Base-by-base conservation (phyloP, 1,140 invertebrate genomes). In the Zaprionus tsacasi region DNA sequence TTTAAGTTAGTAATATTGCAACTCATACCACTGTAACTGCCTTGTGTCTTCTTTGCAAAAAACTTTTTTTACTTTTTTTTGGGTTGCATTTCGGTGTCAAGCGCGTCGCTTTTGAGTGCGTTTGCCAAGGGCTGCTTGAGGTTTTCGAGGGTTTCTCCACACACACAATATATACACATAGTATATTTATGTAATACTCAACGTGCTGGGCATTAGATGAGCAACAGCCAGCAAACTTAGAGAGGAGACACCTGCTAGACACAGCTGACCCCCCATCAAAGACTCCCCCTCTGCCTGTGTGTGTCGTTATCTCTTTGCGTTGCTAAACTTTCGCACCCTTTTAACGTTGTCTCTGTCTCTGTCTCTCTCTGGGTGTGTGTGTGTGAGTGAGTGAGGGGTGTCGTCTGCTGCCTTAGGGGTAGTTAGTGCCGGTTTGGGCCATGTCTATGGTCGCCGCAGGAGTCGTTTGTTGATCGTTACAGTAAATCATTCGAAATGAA, bases 401-500 rank as follows among this genome's bases (percentile, higher is more conserved):
- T 65, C 45, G 59, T 63, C 35, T 48, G 48, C 17, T 70, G 35
- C 59, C 60, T 64, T 56, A 36, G 54, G 58, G 58, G 69, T 64
- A 38, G 60, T 48, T 64, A 38, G 60, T 48, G 40, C 38, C 40
- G 6, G 27, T 12, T 12, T 45, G 36, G 54, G 57, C 57, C 21
- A 25, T 36, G 27, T 64, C 70, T 57, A 65, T 76, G 70, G 75
- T 74, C 76, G 72, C 79, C 69, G 65, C 79, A 83, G 85, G 85
- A 79, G 85, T 79, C 67, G 80, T 81, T 86, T 79, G 81, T 83
- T 88, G 85, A 88, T 88, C 85, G 81, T 88, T 89, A 89, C 78
- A 88, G 85, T 88, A 88, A 89, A 88, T 88, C 85, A 88, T 88
- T 81, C 70, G 71, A 89, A 88, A 88, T 83, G 85, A 89, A 83